Evolutionary conservation across 37 sponge, comb jelly and placozoan species (phyloP).

Genomic region (Amphimedon queenslandica): DNA sequence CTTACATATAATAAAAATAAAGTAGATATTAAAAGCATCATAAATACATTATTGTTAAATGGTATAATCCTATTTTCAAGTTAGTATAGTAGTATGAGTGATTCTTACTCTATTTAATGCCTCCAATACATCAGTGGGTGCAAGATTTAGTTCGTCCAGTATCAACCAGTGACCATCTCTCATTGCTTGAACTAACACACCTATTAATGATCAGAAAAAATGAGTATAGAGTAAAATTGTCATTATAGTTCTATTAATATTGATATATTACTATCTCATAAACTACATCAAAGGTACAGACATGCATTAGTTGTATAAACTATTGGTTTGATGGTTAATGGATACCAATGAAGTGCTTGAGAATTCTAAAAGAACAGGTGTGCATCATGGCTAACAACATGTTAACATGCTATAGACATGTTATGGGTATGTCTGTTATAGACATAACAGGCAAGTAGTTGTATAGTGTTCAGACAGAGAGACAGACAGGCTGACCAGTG

Average conservation of each 20-base stretch:
- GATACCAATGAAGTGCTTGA: too few species aligned
- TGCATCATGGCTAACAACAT: too few species aligned
- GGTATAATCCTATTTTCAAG: not conserved
- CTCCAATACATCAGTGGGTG: conserved; percentile 98
- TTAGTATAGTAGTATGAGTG: not conserved
- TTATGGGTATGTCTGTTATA: too few species aligned
- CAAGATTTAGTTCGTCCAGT: conserved; percentile 96
- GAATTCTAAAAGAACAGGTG: too few species aligned
- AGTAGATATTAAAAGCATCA: too few species aligned
- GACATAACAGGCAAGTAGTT: too few species aligned
- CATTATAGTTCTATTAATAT: not conserved
- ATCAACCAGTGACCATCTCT: conserved; percentile 95
- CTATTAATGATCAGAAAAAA: conserved; percentile 22
- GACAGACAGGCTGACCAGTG: too few species aligned
- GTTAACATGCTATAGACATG: too few species aligned
- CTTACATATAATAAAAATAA: not conserved
- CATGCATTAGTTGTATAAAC: not conserved
- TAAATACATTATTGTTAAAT: not conserved
- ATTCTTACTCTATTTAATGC: conserved; percentile 91
- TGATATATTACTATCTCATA: too few species aligned
- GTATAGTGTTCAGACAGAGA: too few species aligned
- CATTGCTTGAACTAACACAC: conserved; percentile 95
- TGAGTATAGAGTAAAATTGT: too few species aligned
- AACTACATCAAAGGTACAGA: conserved; percentile 6
- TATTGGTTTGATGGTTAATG: too few species aligned